Percentiles rank a stretch among this genome's conserved stretches.
phyloP scores from a whole-genome alignment of 2,113 vertebrate genomes.

The Semicossyphus pulcher region DNA sequence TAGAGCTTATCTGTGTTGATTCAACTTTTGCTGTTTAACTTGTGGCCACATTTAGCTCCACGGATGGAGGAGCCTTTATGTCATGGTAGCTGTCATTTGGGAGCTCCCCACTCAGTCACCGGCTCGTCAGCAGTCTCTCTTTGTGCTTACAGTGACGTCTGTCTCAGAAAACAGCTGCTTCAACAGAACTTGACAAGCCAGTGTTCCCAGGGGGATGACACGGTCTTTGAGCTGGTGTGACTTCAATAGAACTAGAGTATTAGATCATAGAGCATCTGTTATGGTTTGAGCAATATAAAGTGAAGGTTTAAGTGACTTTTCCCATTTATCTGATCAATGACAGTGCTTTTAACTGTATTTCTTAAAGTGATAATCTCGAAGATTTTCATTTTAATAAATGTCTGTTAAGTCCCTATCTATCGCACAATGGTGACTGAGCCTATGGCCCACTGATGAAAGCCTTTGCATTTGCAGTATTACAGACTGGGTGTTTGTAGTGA shows the following conservation, averaged over 20 bases:
- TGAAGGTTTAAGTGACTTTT: background rate
- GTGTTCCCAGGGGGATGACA: background rate
- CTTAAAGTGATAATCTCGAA: no score
- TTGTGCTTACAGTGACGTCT: conserved; percentile 8
- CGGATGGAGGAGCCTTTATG: background rate
- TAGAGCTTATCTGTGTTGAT: background rate
- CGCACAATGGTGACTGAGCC: no score
- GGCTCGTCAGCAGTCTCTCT: conserved; percentile 30
- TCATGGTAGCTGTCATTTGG: background rate
- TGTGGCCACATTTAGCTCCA: background rate
- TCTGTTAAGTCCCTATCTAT: no score
- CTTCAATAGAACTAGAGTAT: no score
- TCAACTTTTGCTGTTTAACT: background rate
- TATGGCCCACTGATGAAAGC: no score
- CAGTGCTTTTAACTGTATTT: background rate
- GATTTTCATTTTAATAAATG: no score
- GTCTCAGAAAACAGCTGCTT: conserved; percentile 21
- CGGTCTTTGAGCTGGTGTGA: background rate
- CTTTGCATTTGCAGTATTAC: no score
- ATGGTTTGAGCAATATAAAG: background rate
- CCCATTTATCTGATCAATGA: conserved; percentile 4
- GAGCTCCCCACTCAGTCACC: background rate
- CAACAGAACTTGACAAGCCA: conserved; percentile 10
- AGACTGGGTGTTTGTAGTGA: no score
- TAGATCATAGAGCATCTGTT: background rate